A percentile compares a stretch with the other conserved stretches of the same genome.
Evolutionary conservation across 37 sponge, comb jelly and placozoan genomes (phyloP).

Genomic region (Ephydatia muelleri): DNA sequence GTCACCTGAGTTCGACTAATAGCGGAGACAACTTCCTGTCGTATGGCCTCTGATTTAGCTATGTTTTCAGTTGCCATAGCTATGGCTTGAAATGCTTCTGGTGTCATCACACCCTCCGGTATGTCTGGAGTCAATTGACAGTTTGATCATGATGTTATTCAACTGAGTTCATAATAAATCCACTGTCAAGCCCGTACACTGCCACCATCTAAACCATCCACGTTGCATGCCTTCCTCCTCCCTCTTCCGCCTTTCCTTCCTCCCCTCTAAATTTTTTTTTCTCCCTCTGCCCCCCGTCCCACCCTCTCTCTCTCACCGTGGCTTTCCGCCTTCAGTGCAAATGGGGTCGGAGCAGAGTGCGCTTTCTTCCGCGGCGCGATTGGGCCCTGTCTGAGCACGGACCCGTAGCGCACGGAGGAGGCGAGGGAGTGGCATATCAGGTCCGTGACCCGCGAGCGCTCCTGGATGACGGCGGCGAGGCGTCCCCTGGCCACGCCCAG

Average conservation of each 20-base stretch:
- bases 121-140: not conserved
- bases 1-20: constrained; percentile 28
- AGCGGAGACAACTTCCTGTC: constrained; percentile 29
- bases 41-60: constrained; percentile 15
- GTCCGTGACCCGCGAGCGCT: constrained; percentile 61
- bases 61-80: constrained; percentile 21
- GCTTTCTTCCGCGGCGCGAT: not conserved
- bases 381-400: not conserved
- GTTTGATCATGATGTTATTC: not conserved
- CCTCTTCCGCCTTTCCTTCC: not conserved
- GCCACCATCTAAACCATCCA: not conserved
- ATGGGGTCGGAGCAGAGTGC: not conserved
- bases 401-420: constrained; percentile 1
- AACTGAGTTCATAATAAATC: too few species aligned
- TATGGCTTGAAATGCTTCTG: constrained; percentile 36
- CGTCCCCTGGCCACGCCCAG: constrained; percentile 25
- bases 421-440: constrained; percentile 63
- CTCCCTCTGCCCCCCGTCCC: not conserved
- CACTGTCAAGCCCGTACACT: not conserved
- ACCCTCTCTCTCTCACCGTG: not conserved
- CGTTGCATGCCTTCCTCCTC: not conserved
- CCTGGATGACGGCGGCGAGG: constrained; percentile 45
- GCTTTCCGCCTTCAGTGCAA: not conserved
- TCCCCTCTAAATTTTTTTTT: not conserved
- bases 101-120: constrained; percentile 38